A percentile compares a stretch with the other conserved stretches of the same genome.
These are phyloP conservation scores for Anabas testudineus DNA, from an alignment of 2,797 vertebrate genomes.

Conservation along the genomic window DNA sequence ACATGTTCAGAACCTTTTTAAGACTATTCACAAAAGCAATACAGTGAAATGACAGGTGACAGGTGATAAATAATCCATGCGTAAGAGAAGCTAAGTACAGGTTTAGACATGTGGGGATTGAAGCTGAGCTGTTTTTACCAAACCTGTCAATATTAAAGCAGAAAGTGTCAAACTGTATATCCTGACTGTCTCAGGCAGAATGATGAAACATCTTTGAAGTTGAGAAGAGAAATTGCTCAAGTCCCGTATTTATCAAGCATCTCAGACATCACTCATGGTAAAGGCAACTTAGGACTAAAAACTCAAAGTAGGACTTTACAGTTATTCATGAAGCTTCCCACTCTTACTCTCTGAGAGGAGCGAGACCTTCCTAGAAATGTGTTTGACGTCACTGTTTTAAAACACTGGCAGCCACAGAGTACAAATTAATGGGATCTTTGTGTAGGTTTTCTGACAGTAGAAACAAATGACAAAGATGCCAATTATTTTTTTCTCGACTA, in stretches of 20 bases:
- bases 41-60: background rate
- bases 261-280: background rate
- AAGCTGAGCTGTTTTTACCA: constrained; percentile 10
- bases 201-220: constrained; percentile 32
- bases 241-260: background rate
- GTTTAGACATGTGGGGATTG: background rate
- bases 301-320: background rate
- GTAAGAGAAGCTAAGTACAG: background rate
- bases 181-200: constrained; percentile 10
- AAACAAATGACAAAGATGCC: too few species aligned
- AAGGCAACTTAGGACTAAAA: background rate
- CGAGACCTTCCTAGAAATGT: too few species aligned
- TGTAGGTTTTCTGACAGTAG: too few species aligned
- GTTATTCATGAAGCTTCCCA: background rate
- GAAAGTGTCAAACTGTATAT: constrained; percentile 30
- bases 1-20: background rate
- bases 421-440: too few species aligned
- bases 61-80: background rate
- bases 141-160: constrained; percentile 43
- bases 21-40: too few species aligned
- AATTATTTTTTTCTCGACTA: too few species aligned
- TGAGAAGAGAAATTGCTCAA: constrained; percentile 13
- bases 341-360: too few species aligned
- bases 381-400: too few species aligned
- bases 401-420: too few species aligned